Evolutionary conservation across 1,140 invertebrate species (phyloP).

Genomic region (Xylocopa sonorina): DNA sequence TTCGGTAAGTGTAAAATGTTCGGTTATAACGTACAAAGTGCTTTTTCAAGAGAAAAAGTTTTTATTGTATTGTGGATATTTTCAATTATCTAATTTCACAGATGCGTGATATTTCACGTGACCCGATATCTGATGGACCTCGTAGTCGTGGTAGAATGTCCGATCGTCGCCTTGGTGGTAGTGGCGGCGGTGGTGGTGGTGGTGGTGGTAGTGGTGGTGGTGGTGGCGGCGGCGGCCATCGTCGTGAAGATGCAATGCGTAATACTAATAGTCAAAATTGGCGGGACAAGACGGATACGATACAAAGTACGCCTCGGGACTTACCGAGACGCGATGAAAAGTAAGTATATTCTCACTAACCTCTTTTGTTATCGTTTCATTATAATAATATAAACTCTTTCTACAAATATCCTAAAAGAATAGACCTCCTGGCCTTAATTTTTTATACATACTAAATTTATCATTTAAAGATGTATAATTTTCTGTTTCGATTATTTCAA

Average conservation of each 20-base stretch:
- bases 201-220: neutral
- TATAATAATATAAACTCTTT: no score
- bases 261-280: slow-evolving; percentile 46
- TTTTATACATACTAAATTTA: no score
- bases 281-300: slow-evolving; percentile 47
- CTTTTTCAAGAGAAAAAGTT: neutral
- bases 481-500: no score
- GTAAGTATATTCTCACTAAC: slow-evolving; percentile 12
- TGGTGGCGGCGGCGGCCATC: slow-evolving; percentile 9
- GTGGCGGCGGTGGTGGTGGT: neutral
- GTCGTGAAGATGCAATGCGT: slow-evolving; percentile 48
- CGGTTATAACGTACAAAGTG: no score
- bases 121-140: slow-evolving; percentile 41
- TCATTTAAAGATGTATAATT: no score
- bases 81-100: slow-evolving; percentile 23
- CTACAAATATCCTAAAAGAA: no score
- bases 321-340: slow-evolving; percentile 48
- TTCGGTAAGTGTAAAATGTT: slow-evolving; percentile 39
- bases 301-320: slow-evolving; percentile 53
- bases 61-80: neutral
- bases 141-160: slow-evolving; percentile 48
- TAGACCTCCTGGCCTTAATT: no score
- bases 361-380: no score
- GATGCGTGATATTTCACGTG: slow-evolving; percentile 50
- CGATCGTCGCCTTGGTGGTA: slow-evolving; percentile 45